phyloP scores from a whole-genome alignment of 2,888 invertebrate species.

The Aphodius granarius region DNA sequence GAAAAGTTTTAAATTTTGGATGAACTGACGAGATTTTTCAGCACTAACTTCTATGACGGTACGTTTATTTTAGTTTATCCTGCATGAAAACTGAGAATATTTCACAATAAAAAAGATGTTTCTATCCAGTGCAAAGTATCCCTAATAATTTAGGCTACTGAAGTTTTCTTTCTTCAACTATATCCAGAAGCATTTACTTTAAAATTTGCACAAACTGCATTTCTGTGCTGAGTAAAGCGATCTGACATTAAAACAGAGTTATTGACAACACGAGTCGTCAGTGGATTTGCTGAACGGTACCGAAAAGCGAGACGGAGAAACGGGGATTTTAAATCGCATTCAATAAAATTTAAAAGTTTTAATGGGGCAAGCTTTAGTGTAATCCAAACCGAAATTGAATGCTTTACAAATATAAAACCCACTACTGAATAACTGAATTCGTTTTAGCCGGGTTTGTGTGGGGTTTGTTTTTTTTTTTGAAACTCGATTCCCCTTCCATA shows the following conservation, averaged over 20 bases:
- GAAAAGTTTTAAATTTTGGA: neutral
- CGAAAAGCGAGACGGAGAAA: neutral
- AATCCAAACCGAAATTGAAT: conserved; percentile 11
- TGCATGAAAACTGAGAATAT: neutral
- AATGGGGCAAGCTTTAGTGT: conserved; percentile 6
- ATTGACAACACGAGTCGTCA: too few species aligned
- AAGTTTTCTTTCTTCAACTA: too few species aligned
- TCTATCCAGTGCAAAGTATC: too few species aligned
- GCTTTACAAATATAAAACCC: conserved; percentile 15
- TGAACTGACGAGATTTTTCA: neutral
- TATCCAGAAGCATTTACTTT: too few species aligned
- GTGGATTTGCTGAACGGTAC: too few species aligned
- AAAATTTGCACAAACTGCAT: too few species aligned
- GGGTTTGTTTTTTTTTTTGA: neutral
- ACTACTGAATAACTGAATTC: conserved; percentile 8
- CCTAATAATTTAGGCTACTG: too few species aligned
- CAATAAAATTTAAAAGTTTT: conserved; percentile 10
- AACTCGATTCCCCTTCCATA: too few species aligned
- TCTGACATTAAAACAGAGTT: too few species aligned
- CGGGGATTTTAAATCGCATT: conserved; percentile 2
- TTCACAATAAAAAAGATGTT: neutral
- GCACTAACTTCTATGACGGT: neutral
- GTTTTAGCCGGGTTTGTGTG: neutral
- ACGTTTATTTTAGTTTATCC: neutral
- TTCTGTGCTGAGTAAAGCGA: too few species aligned